Percentiles rank a stretch among this genome's conserved stretches.
Conservation (phyloP, 2,113 vertebrate genomes). For the Vulpes vulpes region DNA sequence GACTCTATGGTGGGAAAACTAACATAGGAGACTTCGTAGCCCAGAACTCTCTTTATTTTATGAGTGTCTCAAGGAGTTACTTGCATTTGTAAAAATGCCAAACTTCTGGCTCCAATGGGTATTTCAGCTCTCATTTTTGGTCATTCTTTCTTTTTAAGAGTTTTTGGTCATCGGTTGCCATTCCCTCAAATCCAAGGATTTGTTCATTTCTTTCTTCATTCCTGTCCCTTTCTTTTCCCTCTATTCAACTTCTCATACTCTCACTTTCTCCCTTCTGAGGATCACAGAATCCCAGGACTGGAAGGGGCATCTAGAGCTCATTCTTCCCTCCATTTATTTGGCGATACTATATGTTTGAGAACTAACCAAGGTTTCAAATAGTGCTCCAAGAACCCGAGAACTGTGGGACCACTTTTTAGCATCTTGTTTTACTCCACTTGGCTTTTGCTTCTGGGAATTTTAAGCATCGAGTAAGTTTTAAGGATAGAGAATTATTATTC, state of each 20-base stretch:
- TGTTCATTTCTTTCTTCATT: background rate
- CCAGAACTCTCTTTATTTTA: slow-evolving; percentile 8
- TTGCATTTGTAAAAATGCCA: background rate
- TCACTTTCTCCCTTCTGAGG: background rate
- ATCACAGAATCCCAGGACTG: background rate
- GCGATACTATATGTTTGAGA: background rate
- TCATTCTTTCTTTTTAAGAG: background rate
- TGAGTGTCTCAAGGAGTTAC: background rate
- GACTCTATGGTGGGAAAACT: background rate
- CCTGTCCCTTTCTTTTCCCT: background rate
- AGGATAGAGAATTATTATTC: slow-evolving; percentile 23
- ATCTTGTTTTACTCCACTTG: background rate
- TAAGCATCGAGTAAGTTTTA: slow-evolving; percentile 4
- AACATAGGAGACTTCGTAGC: background rate
- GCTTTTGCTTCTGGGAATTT: slow-evolving; percentile 20
- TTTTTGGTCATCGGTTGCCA: background rate
- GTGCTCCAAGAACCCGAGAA: background rate
- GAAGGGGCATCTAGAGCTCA: background rate
- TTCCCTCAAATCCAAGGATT: background rate
- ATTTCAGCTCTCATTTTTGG: background rate
- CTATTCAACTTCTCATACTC: background rate
- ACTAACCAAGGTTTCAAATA: background rate
- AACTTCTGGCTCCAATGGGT: background rate
- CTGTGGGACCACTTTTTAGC: background rate
- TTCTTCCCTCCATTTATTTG: background rate